phyloP scores from a whole-genome alignment of 2,797 vertebrate species.

The Chelmon rostratus region DNA sequence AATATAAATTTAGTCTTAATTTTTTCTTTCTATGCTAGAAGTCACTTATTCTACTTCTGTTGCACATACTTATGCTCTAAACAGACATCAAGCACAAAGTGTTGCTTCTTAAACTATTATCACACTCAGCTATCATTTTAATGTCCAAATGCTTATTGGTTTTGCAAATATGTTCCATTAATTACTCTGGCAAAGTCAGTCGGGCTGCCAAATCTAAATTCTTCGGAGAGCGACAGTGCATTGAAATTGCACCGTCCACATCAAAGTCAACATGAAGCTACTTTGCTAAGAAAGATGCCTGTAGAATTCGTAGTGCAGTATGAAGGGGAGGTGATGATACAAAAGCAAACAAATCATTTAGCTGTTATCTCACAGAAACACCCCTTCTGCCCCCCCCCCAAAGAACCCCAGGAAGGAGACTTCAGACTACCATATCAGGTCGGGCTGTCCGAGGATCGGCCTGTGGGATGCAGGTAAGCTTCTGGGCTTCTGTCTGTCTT shows the following conservation, averaged over 20 bases:
- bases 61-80: slow-evolving; percentile 5
- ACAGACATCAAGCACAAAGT: slow-evolving; percentile 18
- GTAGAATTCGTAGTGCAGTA: slow-evolving; percentile 20
- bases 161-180: slow-evolving; percentile 20
- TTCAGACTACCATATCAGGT: slow-evolving; percentile 80
- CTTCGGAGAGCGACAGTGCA: slow-evolving; percentile 1
- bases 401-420: slow-evolving; percentile 78
- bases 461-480: slow-evolving; percentile 78
- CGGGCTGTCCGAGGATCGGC: slow-evolving; percentile 77
- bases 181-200: slow-evolving; percentile 26
- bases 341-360: slow-evolving; percentile 64
- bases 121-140: neutral
- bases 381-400: slow-evolving; percentile 35
- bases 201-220: neutral
- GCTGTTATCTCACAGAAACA: slow-evolving; percentile 60
- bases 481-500: slow-evolving; percentile 71
- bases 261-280: slow-evolving; percentile 31
- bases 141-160: slow-evolving; percentile 11
- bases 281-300: slow-evolving; percentile 20
- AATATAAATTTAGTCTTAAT: slow-evolving; percentile 24
- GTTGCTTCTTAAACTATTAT: slow-evolving; percentile 23
- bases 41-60: slow-evolving; percentile 6
- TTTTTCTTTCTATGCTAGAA: slow-evolving; percentile 21
- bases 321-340: slow-evolving; percentile 42
- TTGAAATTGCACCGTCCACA: slow-evolving; percentile 5